Evolutionary conservation across 2,888 invertebrate species (phyloP).

Genomic region (Tillus elongatus): DNA sequence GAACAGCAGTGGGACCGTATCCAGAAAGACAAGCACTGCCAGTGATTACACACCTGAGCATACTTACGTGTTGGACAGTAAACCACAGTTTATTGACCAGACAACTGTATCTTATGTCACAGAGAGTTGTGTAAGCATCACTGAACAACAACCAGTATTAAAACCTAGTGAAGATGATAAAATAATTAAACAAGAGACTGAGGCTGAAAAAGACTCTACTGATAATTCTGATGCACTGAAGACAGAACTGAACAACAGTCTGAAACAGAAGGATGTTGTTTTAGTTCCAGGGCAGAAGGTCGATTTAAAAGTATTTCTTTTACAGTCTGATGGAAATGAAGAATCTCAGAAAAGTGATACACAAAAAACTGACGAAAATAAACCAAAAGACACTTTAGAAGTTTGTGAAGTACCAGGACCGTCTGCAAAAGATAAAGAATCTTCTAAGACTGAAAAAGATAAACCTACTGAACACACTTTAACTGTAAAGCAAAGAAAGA

Average conservation of each 20-base stretch:
- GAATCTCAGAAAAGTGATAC: slow-evolving; percentile 9
- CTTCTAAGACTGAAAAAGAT: slow-evolving; percentile 9
- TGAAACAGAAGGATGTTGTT: slow-evolving; percentile 26
- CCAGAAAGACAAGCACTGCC: slow-evolving; percentile 50
- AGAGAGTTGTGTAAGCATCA: slow-evolving; percentile 27
- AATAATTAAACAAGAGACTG: neutral
- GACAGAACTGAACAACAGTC: slow-evolving; percentile 30
- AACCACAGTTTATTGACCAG: slow-evolving; percentile 23
- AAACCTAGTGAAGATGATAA: neutral
- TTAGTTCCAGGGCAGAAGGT: slow-evolving; percentile 34
- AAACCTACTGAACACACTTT: slow-evolving; percentile 13
- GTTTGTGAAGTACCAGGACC: neutral
- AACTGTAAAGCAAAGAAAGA: slow-evolving; percentile 55
- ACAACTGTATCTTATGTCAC: slow-evolving; percentile 29
- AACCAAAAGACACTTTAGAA: slow-evolving; percentile 7
- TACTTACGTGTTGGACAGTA: slow-evolving; percentile 36
- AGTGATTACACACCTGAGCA: slow-evolving; percentile 51
- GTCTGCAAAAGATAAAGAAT: neutral
- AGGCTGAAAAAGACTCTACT: slow-evolving; percentile 9
- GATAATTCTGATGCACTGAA: slow-evolving; percentile 28
- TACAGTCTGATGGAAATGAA: slow-evolving; percentile 21
- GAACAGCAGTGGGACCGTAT: slow-evolving; percentile 42
- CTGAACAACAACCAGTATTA: slow-evolving; percentile 10
- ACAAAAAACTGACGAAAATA: neutral
- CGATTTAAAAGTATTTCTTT: slow-evolving; percentile 35